A percentile compares a stretch with the other conserved stretches of the same genome.
Conservation (phyloP, 2,113 vertebrate genomes). For the Pungitius pungitius region DNA sequence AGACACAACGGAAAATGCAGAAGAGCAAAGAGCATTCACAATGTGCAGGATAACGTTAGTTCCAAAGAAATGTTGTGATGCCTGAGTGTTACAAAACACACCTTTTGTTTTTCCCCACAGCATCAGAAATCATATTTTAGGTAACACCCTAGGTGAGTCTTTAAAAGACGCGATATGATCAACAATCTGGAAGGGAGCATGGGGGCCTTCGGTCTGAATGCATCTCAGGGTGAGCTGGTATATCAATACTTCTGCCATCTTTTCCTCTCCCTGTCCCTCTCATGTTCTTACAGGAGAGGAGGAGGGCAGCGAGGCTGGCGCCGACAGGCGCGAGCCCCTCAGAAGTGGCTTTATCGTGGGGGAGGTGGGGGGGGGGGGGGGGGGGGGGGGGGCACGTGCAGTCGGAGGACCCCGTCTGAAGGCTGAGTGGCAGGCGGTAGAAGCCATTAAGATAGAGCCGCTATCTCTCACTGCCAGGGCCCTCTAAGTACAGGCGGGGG, state of each 20-base stretch:
- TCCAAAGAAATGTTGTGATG: conserved; percentile 5
- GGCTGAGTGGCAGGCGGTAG: conserved; percentile 78
- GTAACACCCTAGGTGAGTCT: conserved; percentile 16
- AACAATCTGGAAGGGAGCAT: conserved; percentile 33
- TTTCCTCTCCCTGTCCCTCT: conserved; percentile 25
- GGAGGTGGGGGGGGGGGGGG: conserved; percentile 31
- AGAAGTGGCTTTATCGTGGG: conserved; percentile 81
- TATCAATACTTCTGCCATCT: conserved; percentile 66
- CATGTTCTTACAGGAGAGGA: conserved; percentile 35
- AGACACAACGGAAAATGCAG: conserved; percentile 20
- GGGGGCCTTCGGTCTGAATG: conserved; percentile 10
- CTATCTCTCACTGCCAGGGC: conserved; percentile 78
- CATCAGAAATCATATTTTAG: conserved; percentile 18
- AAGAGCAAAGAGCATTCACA: background rate
- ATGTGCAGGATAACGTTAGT: background rate
- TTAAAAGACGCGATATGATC: conserved; percentile 34
- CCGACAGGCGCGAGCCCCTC: conserved; percentile 69
- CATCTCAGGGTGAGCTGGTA: conserved; percentile 40
- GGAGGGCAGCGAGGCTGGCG: conserved; percentile 51
- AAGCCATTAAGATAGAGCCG: conserved; percentile 80
- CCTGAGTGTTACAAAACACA: conserved; percentile 4
- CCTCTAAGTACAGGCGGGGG: conserved; percentile 62
- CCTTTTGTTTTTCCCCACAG: background rate
- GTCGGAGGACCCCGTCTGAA: conserved; percentile 70
- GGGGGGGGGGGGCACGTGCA: conserved; percentile 55